Conservation (phyloP, 2,113 vertebrate species). For the Platysternon megacephalum region DNA sequence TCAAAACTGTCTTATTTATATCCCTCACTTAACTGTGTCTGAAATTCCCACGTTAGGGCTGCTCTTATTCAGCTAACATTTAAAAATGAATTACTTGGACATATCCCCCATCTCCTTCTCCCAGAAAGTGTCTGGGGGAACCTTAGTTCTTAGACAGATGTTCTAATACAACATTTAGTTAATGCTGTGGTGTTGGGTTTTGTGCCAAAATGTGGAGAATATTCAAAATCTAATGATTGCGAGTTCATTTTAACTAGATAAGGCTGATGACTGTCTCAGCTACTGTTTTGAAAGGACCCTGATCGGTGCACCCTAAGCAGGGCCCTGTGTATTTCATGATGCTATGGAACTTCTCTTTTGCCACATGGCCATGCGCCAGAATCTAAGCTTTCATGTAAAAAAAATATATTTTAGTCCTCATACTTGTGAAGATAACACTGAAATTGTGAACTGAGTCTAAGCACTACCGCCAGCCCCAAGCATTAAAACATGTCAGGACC, state of each 20-base stretch:
- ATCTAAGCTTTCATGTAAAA: not conserved
- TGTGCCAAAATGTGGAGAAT: not conserved
- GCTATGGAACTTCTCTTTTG: not conserved
- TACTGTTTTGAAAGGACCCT: not conserved
- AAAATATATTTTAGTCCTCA: not conserved
- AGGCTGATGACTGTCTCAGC: not conserved
- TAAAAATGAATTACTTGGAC: accelerated
- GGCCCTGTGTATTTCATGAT: not conserved
- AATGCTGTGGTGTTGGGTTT: not conserved
- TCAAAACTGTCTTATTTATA: not conserved
- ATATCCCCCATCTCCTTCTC: not conserved
- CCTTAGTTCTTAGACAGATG: not conserved
- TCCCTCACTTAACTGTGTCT: not conserved
- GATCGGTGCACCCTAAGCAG: not conserved
- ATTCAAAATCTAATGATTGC: not conserved
- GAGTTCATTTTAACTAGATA: not conserved
- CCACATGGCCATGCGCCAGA: too few relatives aligned
- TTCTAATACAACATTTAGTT: not conserved
- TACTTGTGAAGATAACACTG: not conserved
- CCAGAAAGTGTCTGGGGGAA: not conserved
- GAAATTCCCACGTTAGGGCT: not conserved
- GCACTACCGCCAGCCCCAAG: not conserved
- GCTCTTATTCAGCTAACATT: not conserved
- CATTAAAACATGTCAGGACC: not conserved
- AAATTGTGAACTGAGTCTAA: not conserved